These are phyloP conservation scores for Neodiprion virginianus DNA, from an alignment of 1,140 invertebrate species.

Conservation along the genomic window DNA sequence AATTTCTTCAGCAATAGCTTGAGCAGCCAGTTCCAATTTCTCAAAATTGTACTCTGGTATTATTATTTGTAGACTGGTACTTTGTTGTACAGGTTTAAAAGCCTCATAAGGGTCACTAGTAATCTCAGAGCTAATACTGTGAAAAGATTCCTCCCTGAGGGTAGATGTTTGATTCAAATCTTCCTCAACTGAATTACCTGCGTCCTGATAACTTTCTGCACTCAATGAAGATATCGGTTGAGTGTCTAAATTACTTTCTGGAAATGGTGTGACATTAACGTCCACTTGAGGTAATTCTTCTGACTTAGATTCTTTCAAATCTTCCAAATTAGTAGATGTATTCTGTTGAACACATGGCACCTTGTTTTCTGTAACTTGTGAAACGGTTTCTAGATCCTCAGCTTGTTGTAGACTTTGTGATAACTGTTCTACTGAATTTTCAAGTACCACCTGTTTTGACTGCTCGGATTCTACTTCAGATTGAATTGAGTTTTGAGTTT, in stretches of 20 bases:
- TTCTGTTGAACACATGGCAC: conserved; percentile 10
- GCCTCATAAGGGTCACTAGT: conserved; percentile 36
- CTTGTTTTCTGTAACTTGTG: background rate
- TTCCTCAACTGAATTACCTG: background rate
- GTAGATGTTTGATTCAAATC: conserved; percentile 22
- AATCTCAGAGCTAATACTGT: background rate
- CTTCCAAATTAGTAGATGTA: background rate
- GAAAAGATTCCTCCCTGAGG: conserved; percentile 19
- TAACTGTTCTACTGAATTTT: background rate
- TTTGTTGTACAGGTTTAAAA: conserved; percentile 43
- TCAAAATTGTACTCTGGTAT: conserved; percentile 31
- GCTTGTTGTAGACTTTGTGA: background rate
- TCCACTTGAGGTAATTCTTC: background rate
- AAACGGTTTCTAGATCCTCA: background rate
- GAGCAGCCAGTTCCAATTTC: conserved; percentile 36
- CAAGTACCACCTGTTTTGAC: background rate
- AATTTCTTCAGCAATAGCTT: conserved; percentile 47
- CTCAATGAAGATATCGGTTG: background rate
- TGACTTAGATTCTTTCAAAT: background rate
- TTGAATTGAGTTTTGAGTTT: background rate
- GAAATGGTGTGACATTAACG: background rate
- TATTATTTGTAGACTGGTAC: conserved; percentile 10
- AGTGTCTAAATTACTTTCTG: background rate
- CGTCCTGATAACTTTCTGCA: background rate
- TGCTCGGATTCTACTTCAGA: background rate